Evolutionary conservation across 2,113 vertebrate species (phyloP).

Genomic region (Pristiophorus japonicus): DNA sequence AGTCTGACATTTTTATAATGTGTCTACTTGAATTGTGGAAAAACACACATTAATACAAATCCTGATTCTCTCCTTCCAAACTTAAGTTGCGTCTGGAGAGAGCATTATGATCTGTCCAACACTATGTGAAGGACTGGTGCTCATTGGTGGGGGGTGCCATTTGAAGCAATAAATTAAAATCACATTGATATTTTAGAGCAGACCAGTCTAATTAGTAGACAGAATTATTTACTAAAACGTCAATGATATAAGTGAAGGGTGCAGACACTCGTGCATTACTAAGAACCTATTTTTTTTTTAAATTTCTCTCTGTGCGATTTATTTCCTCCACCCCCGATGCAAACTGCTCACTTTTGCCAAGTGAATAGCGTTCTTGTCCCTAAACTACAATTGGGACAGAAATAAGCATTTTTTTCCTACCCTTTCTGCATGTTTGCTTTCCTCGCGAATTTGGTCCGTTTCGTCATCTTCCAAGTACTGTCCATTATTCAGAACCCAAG

Average conservation of each 20-base stretch:
- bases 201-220: neutral
- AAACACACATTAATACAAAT: neutral
- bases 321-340: neutral
- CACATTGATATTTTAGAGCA: neutral
- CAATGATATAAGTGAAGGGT: neutral
- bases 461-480: conserved; percentile 84
- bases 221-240: neutral
- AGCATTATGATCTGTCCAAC: neutral
- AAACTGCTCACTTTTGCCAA: neutral
- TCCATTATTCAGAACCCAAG: conserved; percentile 91
- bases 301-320: neutral
- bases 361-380: no score
- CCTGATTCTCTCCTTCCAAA: neutral
- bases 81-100: neutral
- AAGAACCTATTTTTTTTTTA: neutral
- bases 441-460: conserved; percentile 59
- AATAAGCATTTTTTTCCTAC: conserved; percentile 50
- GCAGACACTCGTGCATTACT: no score
- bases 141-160: neutral
- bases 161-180: neutral
- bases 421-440: conserved; percentile 77
- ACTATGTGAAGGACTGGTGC: neutral
- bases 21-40: neutral
- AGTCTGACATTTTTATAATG: neutral
- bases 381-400: neutral